Base-by-base conservation (phyloP, 2,113 vertebrate genomes). In the Tricholaema leucomelas region DNA sequence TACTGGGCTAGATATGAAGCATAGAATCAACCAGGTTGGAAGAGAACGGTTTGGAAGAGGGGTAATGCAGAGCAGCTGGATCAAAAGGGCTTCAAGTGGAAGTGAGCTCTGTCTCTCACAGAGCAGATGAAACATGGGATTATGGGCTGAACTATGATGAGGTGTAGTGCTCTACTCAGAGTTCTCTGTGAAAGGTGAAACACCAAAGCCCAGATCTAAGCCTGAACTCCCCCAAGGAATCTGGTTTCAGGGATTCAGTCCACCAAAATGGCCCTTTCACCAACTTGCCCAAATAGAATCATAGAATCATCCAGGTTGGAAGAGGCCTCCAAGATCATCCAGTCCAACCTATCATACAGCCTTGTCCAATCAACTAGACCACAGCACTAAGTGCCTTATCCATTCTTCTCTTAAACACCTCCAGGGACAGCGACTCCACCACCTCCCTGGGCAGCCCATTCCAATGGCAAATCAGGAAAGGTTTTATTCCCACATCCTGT, bases 61-160 rank as follows among this genome's bases (percentile, higher is more conserved):
- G 9, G 40, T 52, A 50, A 58, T 21, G 38, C 16, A 91, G 75
- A 79, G 24, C 35, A 79, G 27, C 50, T 87, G 55, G 36, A 50
- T 58, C 44, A 58, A 85, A 59, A 75, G 9, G 38, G 16, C 25
- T 81, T n/a, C 28, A 60, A 5, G 4, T 16, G 24, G 6, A 21
- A 33, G 12, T 35, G 44, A 93, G 25, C 15, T 55, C 7, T 55
- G 19, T 55, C 31, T 70, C 35, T 63, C 0, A 0, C 14, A 30
- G 70, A 81, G 21, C 31, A n/a, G 54, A 12, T 40, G 21, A 61
- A 65, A 48, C 0, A 9, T 0, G 0, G 40, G 28, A 35, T 81
- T 74, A 44, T 61, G 4, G 1, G 40, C 63, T 65, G 77, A 83
- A 50, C 17, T 0, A 0, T 42, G 40, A 36, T 18, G 13, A 13